Evolutionary conservation across 1,140 invertebrate genomes (phyloP).

Genomic region (Cepaea nemoralis): DNA sequence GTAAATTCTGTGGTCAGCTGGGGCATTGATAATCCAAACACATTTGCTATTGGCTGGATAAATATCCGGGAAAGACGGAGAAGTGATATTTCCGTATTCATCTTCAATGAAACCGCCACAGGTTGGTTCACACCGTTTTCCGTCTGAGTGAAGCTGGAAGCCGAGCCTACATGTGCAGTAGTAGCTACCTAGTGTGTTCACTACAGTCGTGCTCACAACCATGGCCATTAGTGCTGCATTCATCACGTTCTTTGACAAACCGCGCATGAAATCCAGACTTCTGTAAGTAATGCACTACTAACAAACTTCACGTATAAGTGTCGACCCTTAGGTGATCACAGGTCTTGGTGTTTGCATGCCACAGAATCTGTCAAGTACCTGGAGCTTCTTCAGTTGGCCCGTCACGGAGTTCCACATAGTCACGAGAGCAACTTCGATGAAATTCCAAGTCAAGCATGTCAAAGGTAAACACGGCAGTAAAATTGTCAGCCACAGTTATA

Average conservation of each 20-base stretch:
- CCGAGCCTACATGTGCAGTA: slow-evolving; percentile 94
- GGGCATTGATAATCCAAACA: slow-evolving; percentile 96
- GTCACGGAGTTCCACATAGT: slow-evolving; percentile 83
- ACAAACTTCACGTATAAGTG: slow-evolving; percentile 95
- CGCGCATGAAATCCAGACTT: slow-evolving; percentile 63
- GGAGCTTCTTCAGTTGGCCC: slow-evolving; percentile 77
- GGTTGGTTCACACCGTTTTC: slow-evolving; percentile 97
- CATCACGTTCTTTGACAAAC: slow-evolving; percentile 84
- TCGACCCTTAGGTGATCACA: slow-evolving; percentile 87
- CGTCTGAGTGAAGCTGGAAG: slow-evolving; percentile 95
- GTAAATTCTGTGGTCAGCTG: slow-evolving; percentile 91
- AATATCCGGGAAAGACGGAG: slow-evolving; percentile 93
- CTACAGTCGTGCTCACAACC: slow-evolving; percentile 95
- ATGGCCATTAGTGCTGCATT: slow-evolving; percentile 88
- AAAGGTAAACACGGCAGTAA: slow-evolving; percentile 82
- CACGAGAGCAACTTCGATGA: slow-evolving; percentile 97
- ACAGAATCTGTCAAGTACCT: slow-evolving; percentile 92
- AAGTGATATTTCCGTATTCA: slow-evolving; percentile 91
- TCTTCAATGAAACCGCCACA: slow-evolving; percentile 94
- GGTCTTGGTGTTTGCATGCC: slow-evolving; percentile 94
- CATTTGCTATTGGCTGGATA: slow-evolving; percentile 96
- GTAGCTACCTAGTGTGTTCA: slow-evolving; percentile 94
- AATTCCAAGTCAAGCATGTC: slow-evolving; percentile 87
- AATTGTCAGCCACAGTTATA: slow-evolving; percentile 89
- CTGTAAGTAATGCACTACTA: slow-evolving; percentile 95